phyloP scores from a whole-genome alignment of 30 jellyfish, hydroid and myxozoan genomes.

The Calvadosia cruxmelitensis region DNA sequence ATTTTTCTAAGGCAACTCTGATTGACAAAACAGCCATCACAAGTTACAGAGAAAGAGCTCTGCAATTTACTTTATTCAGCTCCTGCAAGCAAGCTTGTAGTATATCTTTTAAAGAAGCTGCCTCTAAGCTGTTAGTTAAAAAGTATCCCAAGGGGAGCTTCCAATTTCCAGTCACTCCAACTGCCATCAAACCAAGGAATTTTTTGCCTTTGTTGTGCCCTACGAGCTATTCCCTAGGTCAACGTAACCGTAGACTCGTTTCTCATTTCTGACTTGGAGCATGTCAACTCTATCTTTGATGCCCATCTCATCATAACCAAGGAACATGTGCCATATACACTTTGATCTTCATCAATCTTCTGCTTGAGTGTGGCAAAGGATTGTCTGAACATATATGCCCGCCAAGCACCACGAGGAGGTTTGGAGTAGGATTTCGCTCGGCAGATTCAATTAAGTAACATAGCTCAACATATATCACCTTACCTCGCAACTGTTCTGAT shows the following conservation, averaged over 20 bases:
- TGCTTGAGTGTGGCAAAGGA: no score
- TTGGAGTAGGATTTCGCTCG: no score
- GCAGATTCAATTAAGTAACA: no score
- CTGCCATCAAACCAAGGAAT: background rate
- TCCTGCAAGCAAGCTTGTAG: background rate
- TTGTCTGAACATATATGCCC: no score
- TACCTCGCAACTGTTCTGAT: no score
- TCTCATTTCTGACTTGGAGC: background rate
- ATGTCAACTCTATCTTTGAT: background rate
- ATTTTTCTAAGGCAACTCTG: background rate
- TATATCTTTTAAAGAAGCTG: no score
- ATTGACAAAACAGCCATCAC: background rate
- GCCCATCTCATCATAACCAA: background rate
- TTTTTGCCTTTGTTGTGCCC: background rate
- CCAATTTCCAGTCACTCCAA: background rate
- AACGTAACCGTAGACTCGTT: background rate
- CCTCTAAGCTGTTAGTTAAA: no score
- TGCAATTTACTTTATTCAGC: background rate
- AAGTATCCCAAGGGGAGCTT: no score
- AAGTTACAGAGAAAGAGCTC: background rate
- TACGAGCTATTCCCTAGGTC: background rate
- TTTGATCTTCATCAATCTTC: background rate
- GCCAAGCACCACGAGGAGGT: no score
- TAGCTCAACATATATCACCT: no score
- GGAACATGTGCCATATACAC: background rate